Conservation (phyloP, 2,888 invertebrate species). For the Sarcophaga subvicina region DNA sequence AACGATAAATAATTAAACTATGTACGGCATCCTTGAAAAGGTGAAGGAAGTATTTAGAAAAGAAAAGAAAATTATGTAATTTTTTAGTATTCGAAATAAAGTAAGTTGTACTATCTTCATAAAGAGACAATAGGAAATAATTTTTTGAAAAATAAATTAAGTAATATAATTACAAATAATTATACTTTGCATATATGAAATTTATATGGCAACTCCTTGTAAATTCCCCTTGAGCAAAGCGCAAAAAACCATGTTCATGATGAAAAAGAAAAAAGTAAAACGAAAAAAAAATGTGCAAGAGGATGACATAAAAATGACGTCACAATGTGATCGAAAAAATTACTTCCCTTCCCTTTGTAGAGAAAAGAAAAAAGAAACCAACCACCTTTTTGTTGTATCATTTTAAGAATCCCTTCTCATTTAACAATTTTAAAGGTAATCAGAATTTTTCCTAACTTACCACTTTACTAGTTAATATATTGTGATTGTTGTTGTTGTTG, state of each 20-base stretch:
- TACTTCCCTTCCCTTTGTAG: slow-evolving; percentile 2
- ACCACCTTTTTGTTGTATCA: slow-evolving; percentile 20
- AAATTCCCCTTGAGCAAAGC: background rate
- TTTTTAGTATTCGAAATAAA: no score
- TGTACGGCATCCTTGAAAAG: background rate
- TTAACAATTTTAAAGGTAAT: background rate
- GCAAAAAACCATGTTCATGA: background rate
- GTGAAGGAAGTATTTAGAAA: background rate
- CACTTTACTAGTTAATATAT: slow-evolving; percentile 69
- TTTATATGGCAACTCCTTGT: slow-evolving; percentile 19
- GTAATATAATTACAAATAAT: background rate
- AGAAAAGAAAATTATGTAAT: no score
- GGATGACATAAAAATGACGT: slow-evolving; percentile 29
- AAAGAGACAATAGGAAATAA: background rate
- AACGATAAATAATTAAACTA: background rate
- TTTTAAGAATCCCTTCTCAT: background rate
- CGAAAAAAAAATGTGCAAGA: slow-evolving; percentile 37
- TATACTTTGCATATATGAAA: background rate
- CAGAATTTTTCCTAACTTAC: slow-evolving; percentile 70
- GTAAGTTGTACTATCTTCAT: no score
- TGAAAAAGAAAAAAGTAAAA: background rate
- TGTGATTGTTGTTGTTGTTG: slow-evolving; percentile 50
- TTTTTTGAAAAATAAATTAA: background rate
- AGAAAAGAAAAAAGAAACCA: slow-evolving; percentile 1
- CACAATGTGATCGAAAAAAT: slow-evolving; percentile 30